Evolutionary conservation across 2,888 invertebrate species (phyloP), one percentile per base, ranked within the genome.

Genomic region (Torymus aiolomorphi): DNA sequence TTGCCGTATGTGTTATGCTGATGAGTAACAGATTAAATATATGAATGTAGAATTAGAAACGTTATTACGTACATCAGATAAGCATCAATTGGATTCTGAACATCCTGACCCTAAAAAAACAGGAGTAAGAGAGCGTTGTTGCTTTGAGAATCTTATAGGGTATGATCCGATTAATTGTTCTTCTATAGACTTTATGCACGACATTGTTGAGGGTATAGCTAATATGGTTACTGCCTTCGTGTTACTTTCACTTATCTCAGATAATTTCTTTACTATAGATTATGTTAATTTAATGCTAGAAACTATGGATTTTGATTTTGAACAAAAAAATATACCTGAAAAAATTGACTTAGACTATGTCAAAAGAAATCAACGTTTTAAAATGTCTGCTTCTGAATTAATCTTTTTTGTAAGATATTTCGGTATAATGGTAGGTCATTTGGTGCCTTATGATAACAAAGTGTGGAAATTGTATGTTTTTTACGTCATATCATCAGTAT

Each of bases 331-430:
- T 61, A n/a, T 75, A 13, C 75, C 67, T 3, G 57, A 18, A 8
- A 11, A 13, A 16, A 59, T 75, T 11, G 16, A 11, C 12, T 5
- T 16, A 10, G 61, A 75, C 12, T 75, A 75, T 13, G 11, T 67
- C 16, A 67, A 59, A 51, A 75, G 57, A 49, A 67, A 67, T 61
- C 20, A 49, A 18, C 20, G 5, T 3, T 51, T 75, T 24, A 75
- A 75, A 67, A 75, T 75, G 75, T 67, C 59, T 20, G 66, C 75
- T 0, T 42, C 75, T 56, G 67, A 75, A 67, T 18, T 24, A 16
- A 11, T 67, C 13, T 75, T 66, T 61, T 67, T 75, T 14, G 12
- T 52, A 10, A 14, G 67, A 1, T 75, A 75, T 54, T 61, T 75
- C 2, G 24, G 59, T 13, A 56, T 56, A 10, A 56, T 56, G 56